Conservation (phyloP, 1,140 invertebrate genomes). For the Paraescarpia echinospica region DNA sequence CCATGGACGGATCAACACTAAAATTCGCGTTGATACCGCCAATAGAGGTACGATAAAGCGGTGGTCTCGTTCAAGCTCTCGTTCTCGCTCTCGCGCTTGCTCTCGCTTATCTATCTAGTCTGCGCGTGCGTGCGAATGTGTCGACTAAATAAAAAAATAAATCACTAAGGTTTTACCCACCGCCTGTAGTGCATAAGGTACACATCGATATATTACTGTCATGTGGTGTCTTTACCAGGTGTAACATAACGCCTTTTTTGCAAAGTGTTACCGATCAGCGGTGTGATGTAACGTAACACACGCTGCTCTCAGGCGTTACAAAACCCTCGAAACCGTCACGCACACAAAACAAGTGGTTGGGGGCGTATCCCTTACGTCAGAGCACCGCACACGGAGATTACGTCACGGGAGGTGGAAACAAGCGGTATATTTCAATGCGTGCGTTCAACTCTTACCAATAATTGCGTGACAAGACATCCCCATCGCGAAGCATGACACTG, state of each 20-base stretch:
- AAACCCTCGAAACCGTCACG: neutral
- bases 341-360: neutral
- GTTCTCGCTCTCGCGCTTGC: too few relatives aligned
- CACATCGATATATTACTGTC: neutral
- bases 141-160: neutral
- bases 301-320: neutral
- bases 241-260: neutral
- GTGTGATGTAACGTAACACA: neutral
- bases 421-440: neutral
- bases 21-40: too few relatives aligned
- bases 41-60: too few relatives aligned
- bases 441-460: neutral
- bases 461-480: neutral
- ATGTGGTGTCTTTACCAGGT: neutral
- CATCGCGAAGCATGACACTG: too few relatives aligned
- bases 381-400: neutral
- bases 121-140: neutral
- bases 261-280: neutral
- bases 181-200: neutral
- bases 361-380: neutral
- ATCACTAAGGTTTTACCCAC: neutral
- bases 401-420: neutral
- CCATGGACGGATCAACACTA: too few relatives aligned
- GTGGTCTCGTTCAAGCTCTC: too few relatives aligned
- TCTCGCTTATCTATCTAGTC: neutral